These are phyloP conservation scores for Sebastes matsubarae DNA, from an alignment of 2,797 vertebrate genomes.

Conservation along the genomic window DNA sequence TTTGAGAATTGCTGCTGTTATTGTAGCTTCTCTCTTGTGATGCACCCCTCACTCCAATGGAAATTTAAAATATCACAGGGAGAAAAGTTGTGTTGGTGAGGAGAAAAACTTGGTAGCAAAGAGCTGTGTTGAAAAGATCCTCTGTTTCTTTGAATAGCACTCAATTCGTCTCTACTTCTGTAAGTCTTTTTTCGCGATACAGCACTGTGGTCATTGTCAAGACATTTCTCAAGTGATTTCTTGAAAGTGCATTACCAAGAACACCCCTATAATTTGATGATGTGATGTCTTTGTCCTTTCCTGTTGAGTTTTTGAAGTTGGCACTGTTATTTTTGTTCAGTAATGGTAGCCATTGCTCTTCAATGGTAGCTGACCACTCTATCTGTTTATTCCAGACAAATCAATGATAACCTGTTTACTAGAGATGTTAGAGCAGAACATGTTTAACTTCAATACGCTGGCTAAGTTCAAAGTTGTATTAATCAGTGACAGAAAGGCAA, in stretches of 20 bases:
- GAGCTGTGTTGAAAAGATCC: neutral
- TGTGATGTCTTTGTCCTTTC: neutral
- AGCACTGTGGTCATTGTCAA: neutral
- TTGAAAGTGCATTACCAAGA: neutral
- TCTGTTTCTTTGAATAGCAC: neutral
- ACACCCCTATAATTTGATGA: neutral
- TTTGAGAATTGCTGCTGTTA: conserved; percentile 34
- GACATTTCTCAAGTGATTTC: neutral
- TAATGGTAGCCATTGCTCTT: neutral
- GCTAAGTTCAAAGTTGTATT: neutral
- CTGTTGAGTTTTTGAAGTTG: neutral
- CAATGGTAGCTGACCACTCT: too few relatives aligned
- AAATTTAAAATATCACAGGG: conserved; percentile 13
- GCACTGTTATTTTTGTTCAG: neutral
- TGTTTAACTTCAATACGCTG: neutral
- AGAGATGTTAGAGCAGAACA: neutral
- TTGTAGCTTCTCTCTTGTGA: conserved; percentile 18
- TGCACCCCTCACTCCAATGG: neutral
- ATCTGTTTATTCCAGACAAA: too few relatives aligned
- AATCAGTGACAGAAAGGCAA: neutral
- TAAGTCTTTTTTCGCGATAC: neutral
- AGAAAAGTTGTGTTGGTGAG: neutral
- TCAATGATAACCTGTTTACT: too few relatives aligned
- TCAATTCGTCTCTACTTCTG: neutral
- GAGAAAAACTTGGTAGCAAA: neutral